These are phyloP conservation scores for Eupithecia insigniata DNA, from an alignment of 2,888 invertebrate genomes.

Conservation along the genomic window DNA sequence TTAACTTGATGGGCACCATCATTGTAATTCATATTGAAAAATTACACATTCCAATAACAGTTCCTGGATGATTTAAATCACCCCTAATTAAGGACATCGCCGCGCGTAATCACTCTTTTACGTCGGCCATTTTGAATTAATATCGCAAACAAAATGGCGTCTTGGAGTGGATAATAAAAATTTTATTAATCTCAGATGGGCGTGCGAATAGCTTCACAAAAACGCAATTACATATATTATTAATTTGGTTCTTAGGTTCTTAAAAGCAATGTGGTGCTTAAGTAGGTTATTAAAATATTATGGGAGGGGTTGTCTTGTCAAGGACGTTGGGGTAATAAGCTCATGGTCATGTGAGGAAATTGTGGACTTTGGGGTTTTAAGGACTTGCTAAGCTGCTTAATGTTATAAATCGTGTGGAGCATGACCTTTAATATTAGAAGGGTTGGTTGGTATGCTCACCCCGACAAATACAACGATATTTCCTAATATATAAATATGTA, in stretches of 20 bases:
- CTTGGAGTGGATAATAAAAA: conserved; percentile 64
- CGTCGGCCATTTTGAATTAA: conserved; percentile 79
- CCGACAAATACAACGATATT: neutral
- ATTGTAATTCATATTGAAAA: conserved; percentile 43
- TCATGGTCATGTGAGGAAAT: conserved; percentile 28
- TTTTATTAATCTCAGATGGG: conserved; percentile 72
- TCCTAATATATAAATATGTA: neutral
- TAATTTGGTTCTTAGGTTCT: conserved; percentile 52
- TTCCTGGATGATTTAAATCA: conserved; percentile 75
- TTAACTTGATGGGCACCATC: neutral
- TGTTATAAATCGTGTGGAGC: conserved; percentile 5
- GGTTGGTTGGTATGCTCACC: neutral
- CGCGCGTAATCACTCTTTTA: conserved; percentile 71
- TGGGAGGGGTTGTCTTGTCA: conserved; percentile 27
- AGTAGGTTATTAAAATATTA: conserved; percentile 29
- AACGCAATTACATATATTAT: conserved; percentile 62
- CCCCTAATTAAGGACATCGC: conserved; percentile 77
- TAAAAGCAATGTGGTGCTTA: conserved; percentile 36
- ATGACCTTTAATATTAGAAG: conserved; percentile 4
- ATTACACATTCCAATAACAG: conserved; percentile 68
- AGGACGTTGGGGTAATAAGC: conserved; percentile 22
- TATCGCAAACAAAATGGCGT: conserved; percentile 76
- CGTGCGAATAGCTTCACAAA: conserved; percentile 58
- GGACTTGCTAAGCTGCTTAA: conserved; percentile 16
- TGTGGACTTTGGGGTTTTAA: conserved; percentile 24